Evolutionary conservation across 2,797 vertebrate species (phyloP).

Genomic region (Neopelma chrysocephalum): DNA sequence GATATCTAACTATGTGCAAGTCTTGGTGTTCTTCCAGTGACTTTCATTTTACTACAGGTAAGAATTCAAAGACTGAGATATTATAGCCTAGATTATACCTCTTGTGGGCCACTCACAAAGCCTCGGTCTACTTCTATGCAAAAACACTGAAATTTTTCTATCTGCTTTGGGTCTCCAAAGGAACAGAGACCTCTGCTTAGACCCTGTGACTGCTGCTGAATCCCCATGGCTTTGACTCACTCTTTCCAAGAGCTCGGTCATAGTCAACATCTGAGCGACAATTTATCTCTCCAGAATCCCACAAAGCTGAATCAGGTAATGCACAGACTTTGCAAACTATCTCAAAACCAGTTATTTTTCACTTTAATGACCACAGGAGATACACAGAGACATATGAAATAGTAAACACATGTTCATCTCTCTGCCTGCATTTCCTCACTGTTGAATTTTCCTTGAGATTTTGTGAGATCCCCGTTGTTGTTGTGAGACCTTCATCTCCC

Average conservation of each 20-base stretch:
- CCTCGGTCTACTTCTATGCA: not conserved
- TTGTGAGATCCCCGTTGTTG: not conserved
- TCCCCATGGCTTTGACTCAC: not conserved
- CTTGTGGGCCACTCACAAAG: not conserved
- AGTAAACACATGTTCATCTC: not conserved
- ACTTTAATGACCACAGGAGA: not conserved
- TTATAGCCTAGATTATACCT: not conserved
- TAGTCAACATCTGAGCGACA: not conserved
- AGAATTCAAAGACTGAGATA: not conserved
- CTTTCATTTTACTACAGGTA: not conserved
- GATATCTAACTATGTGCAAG: not conserved
- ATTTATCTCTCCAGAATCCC: not conserved
- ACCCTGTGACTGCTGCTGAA: not conserved
- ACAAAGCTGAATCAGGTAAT: not conserved
- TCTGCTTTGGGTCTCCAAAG: not conserved
- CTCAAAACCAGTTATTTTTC: not conserved
- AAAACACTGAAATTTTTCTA: not conserved
- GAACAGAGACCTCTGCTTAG: not conserved
- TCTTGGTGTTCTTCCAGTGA: not conserved
- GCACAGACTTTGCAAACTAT: not conserved
- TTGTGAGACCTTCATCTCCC: not conserved
- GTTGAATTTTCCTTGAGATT: not conserved
- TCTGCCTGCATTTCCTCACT: not conserved
- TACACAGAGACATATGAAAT: not conserved
- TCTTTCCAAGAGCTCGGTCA: not conserved